These are phyloP conservation scores for Psettodes erumei DNA, from an alignment of 2,113 vertebrate species.

Conservation along the genomic window DNA sequence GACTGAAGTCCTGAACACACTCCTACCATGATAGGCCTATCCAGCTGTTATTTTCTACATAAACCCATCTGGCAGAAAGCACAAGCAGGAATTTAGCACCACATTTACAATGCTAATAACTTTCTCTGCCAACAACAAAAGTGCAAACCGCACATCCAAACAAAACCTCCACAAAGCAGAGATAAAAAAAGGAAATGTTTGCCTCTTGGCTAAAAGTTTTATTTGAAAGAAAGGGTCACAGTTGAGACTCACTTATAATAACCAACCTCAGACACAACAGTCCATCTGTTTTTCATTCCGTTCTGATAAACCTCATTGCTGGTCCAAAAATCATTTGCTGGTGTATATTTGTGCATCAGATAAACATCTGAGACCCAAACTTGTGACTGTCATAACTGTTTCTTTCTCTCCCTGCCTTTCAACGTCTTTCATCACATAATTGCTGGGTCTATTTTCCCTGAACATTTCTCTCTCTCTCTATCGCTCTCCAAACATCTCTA, in stretches of 20 bases:
- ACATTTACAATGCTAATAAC: constrained; percentile 13
- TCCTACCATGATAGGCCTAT: neutral
- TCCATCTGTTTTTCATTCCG: constrained; percentile 31
- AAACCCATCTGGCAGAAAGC: neutral
- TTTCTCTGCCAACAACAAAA: neutral
- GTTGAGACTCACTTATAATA: constrained; percentile 4
- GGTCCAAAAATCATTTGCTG: constrained; percentile 35
- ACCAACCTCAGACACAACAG: constrained; percentile 2
- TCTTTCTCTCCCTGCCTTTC: neutral
- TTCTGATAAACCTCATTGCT: constrained; percentile 30
- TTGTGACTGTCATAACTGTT: constrained; percentile 40
- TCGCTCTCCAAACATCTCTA: constrained; percentile 1
- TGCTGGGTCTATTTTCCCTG: neutral
- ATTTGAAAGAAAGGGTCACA: constrained; percentile 11
- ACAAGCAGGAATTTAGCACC: neutral
- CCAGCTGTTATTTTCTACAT: neutral
- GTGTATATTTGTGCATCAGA: constrained; percentile 34
- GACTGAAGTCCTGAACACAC: neutral
- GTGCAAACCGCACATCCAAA: neutral
- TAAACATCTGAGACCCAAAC: constrained; percentile 41
- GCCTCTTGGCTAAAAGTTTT: constrained; percentile 31
- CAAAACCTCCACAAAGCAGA: constrained; percentile 1
- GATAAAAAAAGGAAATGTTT: neutral
- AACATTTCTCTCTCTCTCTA: neutral
- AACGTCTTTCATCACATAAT: constrained; percentile 13